phyloP scores from a whole-genome alignment of 92 coral and sea anemone species.

The Diadumene lineata region DNA sequence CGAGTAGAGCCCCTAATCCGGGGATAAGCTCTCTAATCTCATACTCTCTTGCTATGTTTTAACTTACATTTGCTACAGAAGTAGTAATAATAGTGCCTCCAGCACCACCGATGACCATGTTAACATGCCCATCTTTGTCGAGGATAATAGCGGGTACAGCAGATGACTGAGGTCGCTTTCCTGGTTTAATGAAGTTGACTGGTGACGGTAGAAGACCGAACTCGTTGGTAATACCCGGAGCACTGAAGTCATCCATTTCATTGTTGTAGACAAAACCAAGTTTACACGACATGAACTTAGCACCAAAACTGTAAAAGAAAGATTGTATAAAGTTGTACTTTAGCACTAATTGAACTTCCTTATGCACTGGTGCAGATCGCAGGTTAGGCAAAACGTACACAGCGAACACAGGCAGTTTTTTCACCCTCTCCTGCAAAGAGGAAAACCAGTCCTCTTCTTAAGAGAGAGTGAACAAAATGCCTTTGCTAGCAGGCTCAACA shows the following conservation, averaged over 20 bases:
- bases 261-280: constrained; percentile 96
- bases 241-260: constrained; percentile 99
- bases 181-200: constrained; percentile 95
- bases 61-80: constrained; percentile 88
- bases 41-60: too few species aligned
- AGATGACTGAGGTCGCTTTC: constrained; percentile 98
- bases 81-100: constrained; percentile 98
- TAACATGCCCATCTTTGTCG: constrained; percentile 85
- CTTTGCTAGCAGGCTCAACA: too few species aligned
- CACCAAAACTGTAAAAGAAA: constrained; percentile 73
- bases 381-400: too few species aligned
- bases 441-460: too few species aligned
- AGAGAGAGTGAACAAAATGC: too few species aligned
- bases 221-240: constrained; percentile 90
- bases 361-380: too few species aligned
- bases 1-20: too few species aligned
- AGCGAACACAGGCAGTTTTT: too few species aligned
- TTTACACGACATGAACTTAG: constrained; percentile 88
- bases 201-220: constrained; percentile 94
- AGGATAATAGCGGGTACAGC: constrained; percentile 89
- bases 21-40: too few species aligned
- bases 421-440: too few species aligned
- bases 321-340: neutral
- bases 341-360: too few species aligned
- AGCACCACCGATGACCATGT: constrained; percentile 86